Conservation (phyloP, 2,797 vertebrate genomes). For the Crenichthys baileyi region DNA sequence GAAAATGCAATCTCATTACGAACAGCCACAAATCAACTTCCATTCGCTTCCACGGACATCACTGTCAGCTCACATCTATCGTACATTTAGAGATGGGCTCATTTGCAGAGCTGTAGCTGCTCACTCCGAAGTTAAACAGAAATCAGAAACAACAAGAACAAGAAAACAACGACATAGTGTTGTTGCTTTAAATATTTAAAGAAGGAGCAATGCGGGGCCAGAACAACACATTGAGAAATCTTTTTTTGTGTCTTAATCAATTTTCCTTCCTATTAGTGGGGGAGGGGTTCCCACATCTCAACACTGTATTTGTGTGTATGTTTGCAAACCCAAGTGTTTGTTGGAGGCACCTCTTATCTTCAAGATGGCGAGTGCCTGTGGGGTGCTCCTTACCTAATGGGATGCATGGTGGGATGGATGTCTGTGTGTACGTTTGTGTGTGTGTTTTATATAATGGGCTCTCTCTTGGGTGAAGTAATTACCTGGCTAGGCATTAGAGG, state of each 20-base stretch:
- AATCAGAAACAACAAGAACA: slow-evolving; percentile 35
- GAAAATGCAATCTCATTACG: slow-evolving; percentile 36
- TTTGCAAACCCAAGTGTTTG: slow-evolving; percentile 42
- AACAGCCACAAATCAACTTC: slow-evolving; percentile 60
- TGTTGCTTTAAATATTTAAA: slow-evolving; percentile 76
- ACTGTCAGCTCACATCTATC: slow-evolving; percentile 54
- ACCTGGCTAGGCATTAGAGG: slow-evolving; percentile 31
- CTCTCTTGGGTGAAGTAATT: slow-evolving; percentile 69
- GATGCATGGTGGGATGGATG: slow-evolving; percentile 43
- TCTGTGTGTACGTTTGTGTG: slow-evolving; percentile 14
- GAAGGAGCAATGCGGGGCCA: slow-evolving; percentile 54
- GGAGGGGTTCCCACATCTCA: slow-evolving; percentile 55
- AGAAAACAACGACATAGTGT: slow-evolving; percentile 17
- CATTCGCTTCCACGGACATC: slow-evolving; percentile 49
- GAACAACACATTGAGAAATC: slow-evolving; percentile 70
- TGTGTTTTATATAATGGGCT: slow-evolving; percentile 64
- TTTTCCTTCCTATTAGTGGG: slow-evolving; percentile 69
- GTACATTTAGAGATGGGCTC: slow-evolving; percentile 20
- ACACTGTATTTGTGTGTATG: slow-evolving; percentile 33
- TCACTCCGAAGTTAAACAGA: slow-evolving; percentile 37
- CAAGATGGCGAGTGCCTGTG: slow-evolving; percentile 46
- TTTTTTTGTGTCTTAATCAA: slow-evolving; percentile 69
- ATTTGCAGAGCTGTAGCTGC: slow-evolving; percentile 23
- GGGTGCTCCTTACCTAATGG: slow-evolving; percentile 63
- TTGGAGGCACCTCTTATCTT: slow-evolving; percentile 46